Base-by-base conservation (phyloP, 2,797 vertebrate species). In the Sebastes matsubarae region DNA sequence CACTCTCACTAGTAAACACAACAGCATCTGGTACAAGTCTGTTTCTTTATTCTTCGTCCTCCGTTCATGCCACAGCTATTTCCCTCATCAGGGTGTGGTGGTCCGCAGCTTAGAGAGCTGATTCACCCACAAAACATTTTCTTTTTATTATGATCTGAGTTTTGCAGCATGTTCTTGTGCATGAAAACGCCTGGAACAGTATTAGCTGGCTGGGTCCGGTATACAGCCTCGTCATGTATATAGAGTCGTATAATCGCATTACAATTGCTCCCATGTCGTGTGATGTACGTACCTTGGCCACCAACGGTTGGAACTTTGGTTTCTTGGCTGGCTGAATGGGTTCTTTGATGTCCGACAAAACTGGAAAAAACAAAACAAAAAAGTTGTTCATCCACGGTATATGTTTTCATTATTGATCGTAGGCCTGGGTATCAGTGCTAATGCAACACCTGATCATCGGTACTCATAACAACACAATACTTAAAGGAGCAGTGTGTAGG, bases 341-440 rank as follows among this genome's bases (percentile, higher is more conserved):
- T 69, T 99, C 98, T 94, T 97, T 97, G 93, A 97, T 97, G 83
- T 98, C 97, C 78, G 97, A 96, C 85, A 99, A 92, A 96, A 99
- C 98, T 99, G 69, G 18, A 69, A 86, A 46, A 52, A 42, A 22
- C 82, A 30, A 36, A 36, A 36, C 10, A 36, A 36, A 36, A 12
- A 36, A 36, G 34, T 36, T 36, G 34, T 4, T 36, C 10, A 36
- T 12, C 0, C 11, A 22, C n/a, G 14, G n/a, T 4, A 61, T 12
- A 24, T 8, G 2, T 16, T 29, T 46, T 42, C 20, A 42, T 27
- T 20, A 8, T 16, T 52, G 12, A 11, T 10, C 9, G n/a, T 6
- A 5, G 34, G 60, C 34, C 52, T 52, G 11, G 1, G 13, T 9
- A 42, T 14, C 65, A 46, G 20, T 18, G n/a, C 4, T 9, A 27